Evolutionary conservation across 2,888 invertebrate species (phyloP).

Genomic region (Agrenia bidenticulata): DNA sequence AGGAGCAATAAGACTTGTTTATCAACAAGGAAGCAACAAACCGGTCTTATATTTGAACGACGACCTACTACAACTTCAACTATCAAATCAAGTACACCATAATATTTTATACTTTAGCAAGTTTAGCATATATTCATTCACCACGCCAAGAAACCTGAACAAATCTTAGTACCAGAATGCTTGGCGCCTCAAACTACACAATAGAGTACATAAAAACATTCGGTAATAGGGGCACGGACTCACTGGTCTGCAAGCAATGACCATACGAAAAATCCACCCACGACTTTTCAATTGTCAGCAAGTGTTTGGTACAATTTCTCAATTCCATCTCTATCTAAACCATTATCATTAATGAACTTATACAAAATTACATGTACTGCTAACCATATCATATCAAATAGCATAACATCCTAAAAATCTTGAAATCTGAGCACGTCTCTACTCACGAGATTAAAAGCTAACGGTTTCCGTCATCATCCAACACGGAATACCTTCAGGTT

Average conservation of each 20-base stretch:
- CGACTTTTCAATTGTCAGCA: background rate
- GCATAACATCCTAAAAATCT: no score
- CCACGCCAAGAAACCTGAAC: no score
- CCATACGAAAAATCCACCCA: conserved; percentile 9
- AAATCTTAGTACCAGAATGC: conserved; percentile 40
- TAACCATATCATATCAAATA: no score
- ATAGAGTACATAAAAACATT: background rate
- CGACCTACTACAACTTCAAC: conserved; percentile 11
- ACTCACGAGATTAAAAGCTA: no score
- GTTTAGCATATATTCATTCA: no score
- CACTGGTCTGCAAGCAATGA: conserved; percentile 3
- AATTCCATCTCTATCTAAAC: no score
- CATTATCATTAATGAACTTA: no score
- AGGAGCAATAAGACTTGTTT: background rate
- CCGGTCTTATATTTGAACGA: background rate
- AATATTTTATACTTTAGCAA: no score
- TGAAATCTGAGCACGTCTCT: conserved; percentile 9
- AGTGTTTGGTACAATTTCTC: no score
- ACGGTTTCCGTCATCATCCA: no score
- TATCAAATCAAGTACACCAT: background rate
- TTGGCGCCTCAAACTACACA: conserved; percentile 44
- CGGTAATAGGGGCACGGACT: conserved; percentile 3
- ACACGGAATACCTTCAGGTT: no score
- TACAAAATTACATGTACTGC: no score
- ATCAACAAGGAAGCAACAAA: conserved; percentile 10